Evolutionary conservation across 1,140 invertebrate species (phyloP), one percentile per base, ranked within the genome.

Genomic region (Cydia fagiglandana): DNA sequence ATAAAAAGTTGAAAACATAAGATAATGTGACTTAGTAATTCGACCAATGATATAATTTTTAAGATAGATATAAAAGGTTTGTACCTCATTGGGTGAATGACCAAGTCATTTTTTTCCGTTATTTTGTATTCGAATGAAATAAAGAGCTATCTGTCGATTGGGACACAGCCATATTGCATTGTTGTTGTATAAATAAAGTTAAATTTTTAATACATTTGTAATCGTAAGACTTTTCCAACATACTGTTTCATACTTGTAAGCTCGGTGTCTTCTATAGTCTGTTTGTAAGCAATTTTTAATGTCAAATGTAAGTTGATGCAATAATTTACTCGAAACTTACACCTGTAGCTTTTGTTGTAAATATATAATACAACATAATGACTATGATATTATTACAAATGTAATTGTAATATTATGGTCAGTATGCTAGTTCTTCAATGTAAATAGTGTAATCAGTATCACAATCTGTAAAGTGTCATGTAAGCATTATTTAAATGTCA

Each of bases 171-270:
- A 13, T 6, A 66, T 66, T 30, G 66, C 34, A 70, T 70, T 70
- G 66, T 70, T 70, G 38, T 70, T 70, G 66, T 70, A 70, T 38
- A 68, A 68, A 70, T 70, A 70, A 70, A 45, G 30, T 68, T 68
- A 68, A 70, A 70, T 41, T 70, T 70, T 70, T 70, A 41, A 70
- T 70, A 70, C 66, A 70, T n/a, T 70, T 45, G 66, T 70, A 70
- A 9, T 70, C 17, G 20, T 70, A 70, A 38, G 66, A 70, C 66
- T 70, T 70, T 70, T 70, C 66, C 66, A 38, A 20, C 41, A 61
- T 61, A 61, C 56, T 13, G 66, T 70, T 70, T 70, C 66, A 12
- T 70, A 70, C 38, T 70, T 70, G 66, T 70, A 70, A 70, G 66
- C 34, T 70, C n/a, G 34, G 66, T 70, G 66, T 70, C 66, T 38